Percentiles rank a stretch among this genome's conserved stretches.
Conservation (phyloP, 2,888 invertebrate species). For the Noctua janthe region DNA sequence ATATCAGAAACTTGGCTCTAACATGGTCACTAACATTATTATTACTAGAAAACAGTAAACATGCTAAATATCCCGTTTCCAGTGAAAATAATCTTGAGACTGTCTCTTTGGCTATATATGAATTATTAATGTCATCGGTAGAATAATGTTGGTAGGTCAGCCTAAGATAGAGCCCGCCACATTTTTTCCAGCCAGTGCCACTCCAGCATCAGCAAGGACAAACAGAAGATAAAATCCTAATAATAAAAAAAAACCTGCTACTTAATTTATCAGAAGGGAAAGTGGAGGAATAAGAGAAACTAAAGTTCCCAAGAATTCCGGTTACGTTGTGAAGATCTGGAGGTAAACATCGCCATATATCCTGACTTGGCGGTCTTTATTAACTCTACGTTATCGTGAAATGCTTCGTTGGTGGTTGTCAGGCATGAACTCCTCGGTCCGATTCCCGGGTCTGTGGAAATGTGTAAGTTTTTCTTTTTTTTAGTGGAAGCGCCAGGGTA, state of each 20-base stretch:
- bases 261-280: neutral
- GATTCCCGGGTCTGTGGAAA: neutral
- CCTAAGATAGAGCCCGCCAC: neutral
- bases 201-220: neutral
- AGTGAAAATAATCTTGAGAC: too few relatives aligned
- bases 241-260: neutral
- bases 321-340: neutral
- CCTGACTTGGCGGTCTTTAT: neutral
- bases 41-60: too few relatives aligned
- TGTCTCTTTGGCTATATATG: slow-evolving; percentile 5
- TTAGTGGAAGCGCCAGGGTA: too few relatives aligned
- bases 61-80: too few relatives aligned
- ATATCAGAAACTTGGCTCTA: neutral
- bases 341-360: neutral
- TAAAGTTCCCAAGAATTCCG: too few relatives aligned
- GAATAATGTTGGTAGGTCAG: too few relatives aligned
- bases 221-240: neutral
- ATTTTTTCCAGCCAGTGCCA: too few relatives aligned
- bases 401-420: neutral
- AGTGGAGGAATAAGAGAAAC: neutral
- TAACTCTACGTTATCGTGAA: neutral
- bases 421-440: neutral
- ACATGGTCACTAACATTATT: too few relatives aligned
- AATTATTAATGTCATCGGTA: neutral
- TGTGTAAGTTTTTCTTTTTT: neutral